A percentile compares a stretch with the other conserved stretches of the same genome.
Conservation (phyloP, 2,888 invertebrate species). For the Rapana venosa region DNA sequence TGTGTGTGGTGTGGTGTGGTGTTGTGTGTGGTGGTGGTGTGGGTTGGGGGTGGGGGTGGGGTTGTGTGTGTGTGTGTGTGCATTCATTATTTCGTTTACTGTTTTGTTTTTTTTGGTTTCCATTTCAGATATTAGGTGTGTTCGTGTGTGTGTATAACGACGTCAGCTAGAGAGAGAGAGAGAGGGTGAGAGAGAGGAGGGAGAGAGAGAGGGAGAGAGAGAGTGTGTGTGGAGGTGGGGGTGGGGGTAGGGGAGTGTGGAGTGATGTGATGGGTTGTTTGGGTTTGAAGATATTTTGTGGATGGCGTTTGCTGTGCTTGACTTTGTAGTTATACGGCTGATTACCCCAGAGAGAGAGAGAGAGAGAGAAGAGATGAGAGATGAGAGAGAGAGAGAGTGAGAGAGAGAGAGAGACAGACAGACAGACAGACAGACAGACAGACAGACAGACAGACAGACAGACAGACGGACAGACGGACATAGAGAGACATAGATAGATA, state of each 20-base stretch:
- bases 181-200: too few relatives aligned
- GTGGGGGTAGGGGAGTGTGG: background rate
- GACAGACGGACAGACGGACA: background rate
- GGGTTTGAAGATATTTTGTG: background rate
- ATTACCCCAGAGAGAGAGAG: background rate
- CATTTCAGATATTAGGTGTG: too few relatives aligned
- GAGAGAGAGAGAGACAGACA: background rate
- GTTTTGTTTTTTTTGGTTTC: too few relatives aligned
- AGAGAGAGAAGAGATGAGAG: background rate
- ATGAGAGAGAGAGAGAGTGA: background rate
- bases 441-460: background rate
- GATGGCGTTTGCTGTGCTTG: background rate
- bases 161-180: background rate
- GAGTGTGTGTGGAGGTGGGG: background rate
- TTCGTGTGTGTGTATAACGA: background rate
- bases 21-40: too few relatives aligned
- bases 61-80: too few relatives aligned
- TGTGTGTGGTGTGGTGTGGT: too few relatives aligned
- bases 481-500: too few relatives aligned
- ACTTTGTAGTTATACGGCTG: background rate
- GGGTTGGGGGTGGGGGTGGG: too few relatives aligned
- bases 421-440: background rate
- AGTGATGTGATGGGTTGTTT: background rate
- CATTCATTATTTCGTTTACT: too few relatives aligned
- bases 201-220: background rate